phyloP scores from a whole-genome alignment of 2,113 vertebrate species.

The Shinisaurus crocodilurus region DNA sequence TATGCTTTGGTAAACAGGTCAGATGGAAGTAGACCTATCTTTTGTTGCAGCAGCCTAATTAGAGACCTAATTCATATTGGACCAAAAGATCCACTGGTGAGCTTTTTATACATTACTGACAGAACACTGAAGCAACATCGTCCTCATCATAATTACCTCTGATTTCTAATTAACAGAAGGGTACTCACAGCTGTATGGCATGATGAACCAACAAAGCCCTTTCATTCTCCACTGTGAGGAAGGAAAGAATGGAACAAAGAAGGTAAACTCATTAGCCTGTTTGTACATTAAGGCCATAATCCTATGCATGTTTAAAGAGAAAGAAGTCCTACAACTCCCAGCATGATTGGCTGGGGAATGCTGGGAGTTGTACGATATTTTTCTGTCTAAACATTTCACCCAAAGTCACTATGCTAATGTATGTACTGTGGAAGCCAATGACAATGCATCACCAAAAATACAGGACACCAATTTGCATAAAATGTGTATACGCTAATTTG shows the following conservation, averaged over 20 bases:
- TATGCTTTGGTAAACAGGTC: constrained; percentile 10
- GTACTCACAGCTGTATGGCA: constrained; percentile 38
- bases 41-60: constrained; percentile 55
- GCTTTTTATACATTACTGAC: constrained; percentile 24
- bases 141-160: constrained; percentile 54
- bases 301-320: neutral
- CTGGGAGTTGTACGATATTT: no score
- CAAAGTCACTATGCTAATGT: neutral
- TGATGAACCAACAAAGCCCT: constrained; percentile 16
- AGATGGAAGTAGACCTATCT: constrained; percentile 5
- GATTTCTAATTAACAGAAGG: constrained; percentile 52
- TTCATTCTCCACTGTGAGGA: constrained; percentile 2
- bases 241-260: neutral
- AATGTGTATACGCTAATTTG: neutral
- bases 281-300: neutral
- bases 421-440: neutral
- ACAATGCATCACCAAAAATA: neutral
- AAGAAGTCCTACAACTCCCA: neutral
- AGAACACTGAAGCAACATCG: neutral
- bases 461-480: neutral
- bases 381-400: no score
- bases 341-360: no score
- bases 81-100: constrained; percentile 32
- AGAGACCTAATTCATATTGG: constrained; percentile 37
- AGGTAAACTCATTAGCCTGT: neutral